Percentiles rank a stretch among this genome's conserved stretches.
These are phyloP conservation scores for Microcebus lehilahytsara DNA, from an alignment of 2,113 vertebrate species.

Conservation along the genomic window DNA sequence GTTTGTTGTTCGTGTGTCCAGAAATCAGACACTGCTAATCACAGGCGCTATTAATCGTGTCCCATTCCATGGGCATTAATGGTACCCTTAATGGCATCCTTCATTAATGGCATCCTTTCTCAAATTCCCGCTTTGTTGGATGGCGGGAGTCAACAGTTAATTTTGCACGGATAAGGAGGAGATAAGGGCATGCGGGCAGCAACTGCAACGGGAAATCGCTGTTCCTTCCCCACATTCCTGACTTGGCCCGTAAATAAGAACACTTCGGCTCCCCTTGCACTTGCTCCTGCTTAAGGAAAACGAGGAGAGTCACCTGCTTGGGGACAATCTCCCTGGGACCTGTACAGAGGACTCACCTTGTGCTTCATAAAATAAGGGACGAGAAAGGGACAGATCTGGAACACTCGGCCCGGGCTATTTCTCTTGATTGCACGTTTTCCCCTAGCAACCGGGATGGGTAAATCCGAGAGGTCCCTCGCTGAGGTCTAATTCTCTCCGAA, in stretches of 20 bases:
- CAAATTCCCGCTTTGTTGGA: not conserved
- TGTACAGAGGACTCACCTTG: not conserved
- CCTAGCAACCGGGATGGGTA: not conserved
- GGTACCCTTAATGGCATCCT: not conserved
- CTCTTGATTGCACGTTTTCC: not conserved
- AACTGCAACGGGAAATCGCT: no score
- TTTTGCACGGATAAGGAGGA: rapidly evolving
- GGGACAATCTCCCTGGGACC: not conserved
- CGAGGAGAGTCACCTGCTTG: not conserved
- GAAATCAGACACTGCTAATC: not conserved
- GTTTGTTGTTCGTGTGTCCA: not conserved
- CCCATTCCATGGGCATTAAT: not conserved
- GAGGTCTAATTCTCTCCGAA: not conserved
- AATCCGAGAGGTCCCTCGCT: not conserved
- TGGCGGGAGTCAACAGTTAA: not conserved
- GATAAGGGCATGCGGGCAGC: rapidly evolving
- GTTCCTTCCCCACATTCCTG: not conserved
- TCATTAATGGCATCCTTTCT: not conserved
- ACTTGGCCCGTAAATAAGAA: not conserved
- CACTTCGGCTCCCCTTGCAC: not conserved
- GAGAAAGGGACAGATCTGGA: not conserved
- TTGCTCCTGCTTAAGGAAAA: not conserved
- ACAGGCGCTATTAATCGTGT: not conserved
- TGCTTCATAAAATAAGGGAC: not conserved
- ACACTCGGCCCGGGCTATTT: not conserved